Percentiles rank a stretch among this genome's conserved stretches.
Conservation (phyloP, 1,140 invertebrate genomes). For the Chrysomallon squamiferum region DNA sequence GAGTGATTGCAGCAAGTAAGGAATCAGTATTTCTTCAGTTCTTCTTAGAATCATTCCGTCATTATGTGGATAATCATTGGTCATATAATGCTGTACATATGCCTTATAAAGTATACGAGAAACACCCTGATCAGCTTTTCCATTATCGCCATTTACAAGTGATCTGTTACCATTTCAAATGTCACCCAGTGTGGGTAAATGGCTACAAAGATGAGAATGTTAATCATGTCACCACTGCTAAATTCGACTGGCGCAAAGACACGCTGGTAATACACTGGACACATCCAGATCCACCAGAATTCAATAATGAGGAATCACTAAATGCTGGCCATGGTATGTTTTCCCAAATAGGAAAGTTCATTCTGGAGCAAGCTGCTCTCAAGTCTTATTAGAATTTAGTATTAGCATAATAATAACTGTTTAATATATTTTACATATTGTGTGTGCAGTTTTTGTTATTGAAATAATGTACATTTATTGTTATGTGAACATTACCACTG, state of each 20-base stretch:
- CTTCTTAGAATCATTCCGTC: constrained; percentile 28
- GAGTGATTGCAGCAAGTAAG: constrained; percentile 26
- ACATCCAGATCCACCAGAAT: constrained; percentile 32
- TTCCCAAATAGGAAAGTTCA: constrained; percentile 28
- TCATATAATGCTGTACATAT: constrained; percentile 36
- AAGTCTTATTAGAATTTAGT: too few species aligned
- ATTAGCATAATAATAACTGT: too few species aligned
- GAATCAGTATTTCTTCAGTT: constrained; percentile 26
- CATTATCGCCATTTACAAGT: constrained; percentile 37
- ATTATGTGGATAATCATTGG: constrained; percentile 35
- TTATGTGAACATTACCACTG: too few species aligned
- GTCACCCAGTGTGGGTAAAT: constrained; percentile 30
- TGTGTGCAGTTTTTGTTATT: too few species aligned
- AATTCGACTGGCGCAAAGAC: constrained; percentile 31
- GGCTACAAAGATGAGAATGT: constrained; percentile 21
- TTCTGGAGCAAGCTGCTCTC: constrained; percentile 20
- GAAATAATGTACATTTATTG: too few species aligned
- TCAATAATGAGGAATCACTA: constrained; percentile 17
- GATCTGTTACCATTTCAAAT: constrained; percentile 26
- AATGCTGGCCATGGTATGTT: constrained; percentile 16
- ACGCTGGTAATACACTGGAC: constrained; percentile 36
- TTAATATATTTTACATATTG: too few species aligned
- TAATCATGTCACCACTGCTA: constrained; percentile 15
- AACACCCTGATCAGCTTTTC: constrained; percentile 23
- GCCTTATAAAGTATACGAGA: constrained; percentile 39